A percentile compares a stretch with the other conserved stretches of the same genome.
Conservation (phyloP, 2,797 vertebrate genomes). For the Microchirus variegatus region DNA sequence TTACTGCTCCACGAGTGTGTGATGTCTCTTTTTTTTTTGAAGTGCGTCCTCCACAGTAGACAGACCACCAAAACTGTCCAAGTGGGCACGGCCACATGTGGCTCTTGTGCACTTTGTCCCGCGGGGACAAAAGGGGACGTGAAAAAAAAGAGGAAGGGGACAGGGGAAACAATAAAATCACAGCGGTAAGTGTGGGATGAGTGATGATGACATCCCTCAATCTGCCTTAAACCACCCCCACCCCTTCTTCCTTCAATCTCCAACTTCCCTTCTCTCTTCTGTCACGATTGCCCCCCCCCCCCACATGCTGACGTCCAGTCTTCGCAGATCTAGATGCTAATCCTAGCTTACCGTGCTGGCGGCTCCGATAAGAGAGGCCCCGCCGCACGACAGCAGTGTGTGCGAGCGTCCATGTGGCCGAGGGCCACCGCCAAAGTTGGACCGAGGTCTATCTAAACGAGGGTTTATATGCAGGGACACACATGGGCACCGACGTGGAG, state of each 20-base stretch:
- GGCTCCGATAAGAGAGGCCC: slow-evolving; percentile 81
- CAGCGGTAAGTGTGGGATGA: neutral
- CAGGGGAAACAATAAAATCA: too few species aligned
- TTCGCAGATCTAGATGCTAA: slow-evolving; percentile 85
- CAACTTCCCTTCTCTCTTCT: slow-evolving; percentile 62
- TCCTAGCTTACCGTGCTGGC: slow-evolving; percentile 84
- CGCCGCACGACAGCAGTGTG: slow-evolving; percentile 65
- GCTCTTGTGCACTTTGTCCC: slow-evolving; percentile 65
- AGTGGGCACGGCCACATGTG: slow-evolving; percentile 56
- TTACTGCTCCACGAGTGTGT: slow-evolving; percentile 70
- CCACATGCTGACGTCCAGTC: slow-evolving; percentile 74
- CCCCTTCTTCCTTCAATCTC: slow-evolving; percentile 55
- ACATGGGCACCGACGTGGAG: slow-evolving; percentile 45
- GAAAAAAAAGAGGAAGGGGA: neutral
- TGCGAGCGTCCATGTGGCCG: slow-evolving; percentile 77
- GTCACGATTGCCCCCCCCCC: slow-evolving; percentile 62
- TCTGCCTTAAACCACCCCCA: slow-evolving; percentile 20
- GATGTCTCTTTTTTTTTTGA: slow-evolving; percentile 76
- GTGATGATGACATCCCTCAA: slow-evolving; percentile 52
- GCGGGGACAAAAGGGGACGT: slow-evolving; percentile 46
- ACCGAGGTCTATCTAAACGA: slow-evolving; percentile 65
- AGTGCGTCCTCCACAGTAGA: slow-evolving; percentile 75
- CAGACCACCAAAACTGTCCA: slow-evolving; percentile 80
- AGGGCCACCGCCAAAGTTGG: slow-evolving; percentile 77
- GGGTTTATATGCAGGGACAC: slow-evolving; percentile 64